These are phyloP conservation scores for Paratilapia polleni DNA, from an alignment of 2,113 vertebrate genomes.

Conservation along the genomic window DNA sequence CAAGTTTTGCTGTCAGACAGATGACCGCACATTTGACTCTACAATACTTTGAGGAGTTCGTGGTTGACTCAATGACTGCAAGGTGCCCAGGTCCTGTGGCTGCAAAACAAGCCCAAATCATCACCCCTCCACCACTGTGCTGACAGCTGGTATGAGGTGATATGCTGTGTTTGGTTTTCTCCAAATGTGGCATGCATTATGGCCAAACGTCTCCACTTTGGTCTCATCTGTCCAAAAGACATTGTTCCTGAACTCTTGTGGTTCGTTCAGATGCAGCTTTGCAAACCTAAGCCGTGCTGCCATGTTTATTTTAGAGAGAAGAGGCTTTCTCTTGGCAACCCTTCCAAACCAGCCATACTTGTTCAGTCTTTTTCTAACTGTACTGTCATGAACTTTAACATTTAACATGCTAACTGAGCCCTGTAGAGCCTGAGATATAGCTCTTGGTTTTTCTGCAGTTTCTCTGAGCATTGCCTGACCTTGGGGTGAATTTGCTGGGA, in stretches of 20 bases:
- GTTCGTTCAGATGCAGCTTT: not conserved
- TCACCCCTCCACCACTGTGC: not conserved
- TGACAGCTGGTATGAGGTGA: not conserved
- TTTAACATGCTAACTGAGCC: not conserved
- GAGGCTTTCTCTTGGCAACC: not conserved
- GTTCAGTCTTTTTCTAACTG: not conserved
- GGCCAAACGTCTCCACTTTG: not conserved
- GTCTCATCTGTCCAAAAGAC: not conserved
- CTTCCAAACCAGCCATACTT: not conserved
- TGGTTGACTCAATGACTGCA: not conserved
- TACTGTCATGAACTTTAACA: too few relatives aligned
- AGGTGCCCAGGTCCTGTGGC: too few relatives aligned
- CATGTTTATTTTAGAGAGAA: not conserved
- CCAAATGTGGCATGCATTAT: not conserved
- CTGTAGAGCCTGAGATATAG: too few relatives aligned
- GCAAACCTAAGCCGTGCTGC: not conserved
- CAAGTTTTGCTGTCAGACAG: too few relatives aligned
- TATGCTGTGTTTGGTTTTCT: too few relatives aligned
- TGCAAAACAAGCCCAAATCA: not conserved
- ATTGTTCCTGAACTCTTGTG: not conserved
- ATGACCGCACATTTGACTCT: not conserved
- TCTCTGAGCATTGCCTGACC: not conserved
- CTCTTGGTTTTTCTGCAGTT: not conserved
- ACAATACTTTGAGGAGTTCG: not conserved
- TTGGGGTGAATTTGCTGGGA: not conserved